These are phyloP conservation scores for Lutraria rhynchaena DNA, from an alignment of 1,140 invertebrate species.

Conservation along the genomic window DNA sequence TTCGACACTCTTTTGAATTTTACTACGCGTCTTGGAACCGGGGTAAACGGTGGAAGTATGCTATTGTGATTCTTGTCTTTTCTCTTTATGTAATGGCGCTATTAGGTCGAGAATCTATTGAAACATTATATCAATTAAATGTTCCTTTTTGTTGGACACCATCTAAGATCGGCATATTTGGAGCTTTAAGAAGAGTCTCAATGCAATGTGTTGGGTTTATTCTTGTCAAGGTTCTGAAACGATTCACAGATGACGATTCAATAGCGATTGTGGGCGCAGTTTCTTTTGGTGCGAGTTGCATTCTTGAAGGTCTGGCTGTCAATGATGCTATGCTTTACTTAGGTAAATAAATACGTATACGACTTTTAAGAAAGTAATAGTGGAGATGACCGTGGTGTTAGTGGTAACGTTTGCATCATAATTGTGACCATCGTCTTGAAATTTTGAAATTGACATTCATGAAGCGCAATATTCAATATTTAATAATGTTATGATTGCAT, in stretches of 20 bases:
- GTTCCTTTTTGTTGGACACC: constrained; percentile 39
- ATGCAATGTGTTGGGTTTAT: neutral
- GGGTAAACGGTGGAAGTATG: constrained; percentile 11
- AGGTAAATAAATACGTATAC: no score
- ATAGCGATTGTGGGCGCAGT: constrained; percentile 12
- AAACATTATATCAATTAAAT: constrained; percentile 29
- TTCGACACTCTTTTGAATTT: constrained; percentile 14
- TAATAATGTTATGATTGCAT: no score
- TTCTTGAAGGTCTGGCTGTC: constrained; percentile 14
- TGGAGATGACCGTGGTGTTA: no score
- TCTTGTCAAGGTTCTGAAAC: neutral
- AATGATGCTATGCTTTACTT: constrained; percentile 25
- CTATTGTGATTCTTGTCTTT: neutral
- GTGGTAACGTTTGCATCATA: no score
- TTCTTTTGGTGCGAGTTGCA: neutral
- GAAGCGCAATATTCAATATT: no score
- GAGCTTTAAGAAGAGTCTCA: neutral
- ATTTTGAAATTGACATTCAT: no score
- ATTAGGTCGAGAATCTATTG: constrained; percentile 1
- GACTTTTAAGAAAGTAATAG: no score
- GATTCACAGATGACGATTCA: neutral
- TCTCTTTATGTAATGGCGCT: neutral
- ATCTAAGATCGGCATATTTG: constrained; percentile 20
- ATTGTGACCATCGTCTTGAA: no score
- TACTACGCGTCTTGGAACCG: neutral